Base-by-base conservation (phyloP, 2,113 vertebrate genomes). In the Dicaeum eximium region DNA sequence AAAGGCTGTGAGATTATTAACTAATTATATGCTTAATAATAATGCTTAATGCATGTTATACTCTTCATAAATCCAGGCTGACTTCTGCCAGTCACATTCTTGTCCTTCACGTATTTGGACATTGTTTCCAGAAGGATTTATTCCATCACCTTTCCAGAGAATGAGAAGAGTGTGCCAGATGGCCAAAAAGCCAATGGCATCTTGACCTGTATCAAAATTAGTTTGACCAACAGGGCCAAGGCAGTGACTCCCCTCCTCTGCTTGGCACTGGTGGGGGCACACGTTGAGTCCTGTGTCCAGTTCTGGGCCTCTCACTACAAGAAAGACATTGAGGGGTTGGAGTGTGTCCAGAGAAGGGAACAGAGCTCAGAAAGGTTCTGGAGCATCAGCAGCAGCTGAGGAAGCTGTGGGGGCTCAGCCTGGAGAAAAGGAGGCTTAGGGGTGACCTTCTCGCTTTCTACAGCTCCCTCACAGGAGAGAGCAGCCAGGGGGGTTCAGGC, bases 401-500 rank as follows among this genome's bases (percentile, higher is more conserved):
- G 17, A n/a, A 38, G 13, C 28, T 67, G 28, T 1, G 4, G 7
- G 14, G 4, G 18, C 13, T 67, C 42, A 47, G 28, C 4, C 22
- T 57, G n/a, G 5, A 23, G 51, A 27, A 57, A 47, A 48, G 28
- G 28, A 56, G 27, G 16, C 33, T 80, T 40, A 25, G 6, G 33
- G 27, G 50, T 10, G 9, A 21, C 40, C 11, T 27, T 57, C 42
- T 47, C 0, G 0, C 42, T 25, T 23, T 54, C 15, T 47, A 33
- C 15, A 62, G 23, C 33, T 38, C 23, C 17, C 18, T 73, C 58
- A 45, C 13, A 64, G 22, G 38, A 45, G 19, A 7, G 10, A 3
- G 27, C 11, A 64, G 15, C 33, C 33, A 14, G 4, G 28, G 38
- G 12, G 2, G 5, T 8, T 56, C 0, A 0, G 12, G 19, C n/a